Percentiles rank a stretch among this genome's conserved stretches.
Evolutionary conservation across 2,888 invertebrate genomes (phyloP).

Genomic region (Baccha elongata): DNA sequence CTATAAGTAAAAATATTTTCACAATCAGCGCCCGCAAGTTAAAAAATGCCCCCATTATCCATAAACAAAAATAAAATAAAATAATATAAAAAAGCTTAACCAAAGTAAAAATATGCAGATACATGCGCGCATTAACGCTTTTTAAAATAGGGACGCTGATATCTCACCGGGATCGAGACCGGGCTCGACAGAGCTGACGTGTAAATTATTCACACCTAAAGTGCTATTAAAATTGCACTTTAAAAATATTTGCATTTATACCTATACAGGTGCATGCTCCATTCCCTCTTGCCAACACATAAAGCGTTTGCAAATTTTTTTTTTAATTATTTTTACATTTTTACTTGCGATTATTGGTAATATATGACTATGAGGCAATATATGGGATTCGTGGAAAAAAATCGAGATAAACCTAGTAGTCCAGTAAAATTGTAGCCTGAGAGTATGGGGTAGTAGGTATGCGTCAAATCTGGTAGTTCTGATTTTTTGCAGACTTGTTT

Average conservation of each 20-base stretch:
- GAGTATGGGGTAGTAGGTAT: too few relatives aligned
- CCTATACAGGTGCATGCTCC: slow-evolving; percentile 20
- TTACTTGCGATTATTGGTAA: too few relatives aligned
- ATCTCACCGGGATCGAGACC: slow-evolving; percentile 41
- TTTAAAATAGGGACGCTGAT: slow-evolving; percentile 52
- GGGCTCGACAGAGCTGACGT: slow-evolving; percentile 37
- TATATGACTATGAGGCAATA: too few relatives aligned
- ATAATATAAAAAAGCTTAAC: slow-evolving; percentile 32
- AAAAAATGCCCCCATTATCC: slow-evolving; percentile 59
- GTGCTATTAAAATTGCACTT: slow-evolving; percentile 73
- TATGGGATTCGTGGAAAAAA: too few relatives aligned
- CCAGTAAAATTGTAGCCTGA: too few relatives aligned
- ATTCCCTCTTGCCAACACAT: slow-evolving; percentile 5
- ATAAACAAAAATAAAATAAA: slow-evolving; percentile 27
- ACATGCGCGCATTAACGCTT: slow-evolving; percentile 55
- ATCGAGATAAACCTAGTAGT: too few relatives aligned
- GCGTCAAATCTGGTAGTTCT: too few relatives aligned
- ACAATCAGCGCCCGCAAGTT: slow-evolving; percentile 66
- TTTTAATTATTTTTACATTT: slow-evolving; percentile 4
- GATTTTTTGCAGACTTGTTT: too few relatives aligned
- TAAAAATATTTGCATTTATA: slow-evolving; percentile 70
- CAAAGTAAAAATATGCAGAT: slow-evolving; percentile 54
- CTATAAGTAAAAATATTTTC: slow-evolving; percentile 49
- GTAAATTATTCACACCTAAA: slow-evolving; percentile 71
- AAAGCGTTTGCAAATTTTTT: not conserved